A percentile compares a stretch with the other conserved stretches of the same genome.
phyloP scores from a whole-genome alignment of 2,888 invertebrate species.

The Lycia hirtaria region DNA sequence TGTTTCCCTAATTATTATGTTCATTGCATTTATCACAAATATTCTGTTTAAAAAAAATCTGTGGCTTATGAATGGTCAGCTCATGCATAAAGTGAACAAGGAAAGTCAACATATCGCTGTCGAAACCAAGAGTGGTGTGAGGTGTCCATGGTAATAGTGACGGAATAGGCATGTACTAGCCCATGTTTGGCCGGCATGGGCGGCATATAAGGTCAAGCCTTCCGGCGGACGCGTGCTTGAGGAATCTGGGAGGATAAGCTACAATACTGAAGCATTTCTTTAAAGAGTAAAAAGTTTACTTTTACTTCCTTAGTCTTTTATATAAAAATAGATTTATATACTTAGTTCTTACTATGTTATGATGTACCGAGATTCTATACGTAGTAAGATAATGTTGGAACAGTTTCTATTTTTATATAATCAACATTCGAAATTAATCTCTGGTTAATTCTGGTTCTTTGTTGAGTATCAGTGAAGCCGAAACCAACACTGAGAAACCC shows the following conservation, averaged over 20 bases:
- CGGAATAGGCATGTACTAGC: conserved; percentile 25
- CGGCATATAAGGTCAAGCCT: conserved; percentile 36
- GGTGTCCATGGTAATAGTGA: conserved; percentile 35
- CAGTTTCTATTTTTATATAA: too few relatives aligned
- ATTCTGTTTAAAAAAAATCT: too few relatives aligned
- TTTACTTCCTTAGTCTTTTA: background rate
- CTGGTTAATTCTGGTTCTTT: too few relatives aligned
- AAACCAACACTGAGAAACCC: too few relatives aligned
- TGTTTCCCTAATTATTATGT: too few relatives aligned
- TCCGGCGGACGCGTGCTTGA: conserved; percentile 40
- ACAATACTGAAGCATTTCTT: conserved; percentile 27
- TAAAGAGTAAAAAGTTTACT: conserved; percentile 1
- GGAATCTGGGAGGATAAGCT: conserved; percentile 25
- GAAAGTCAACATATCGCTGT: conserved; percentile 33
- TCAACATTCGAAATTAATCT: too few relatives aligned
- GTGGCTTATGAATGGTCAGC: background rate
- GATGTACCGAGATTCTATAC: too few relatives aligned
- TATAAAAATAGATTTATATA: background rate
- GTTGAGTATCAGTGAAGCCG: too few relatives aligned
- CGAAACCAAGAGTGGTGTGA: conserved; percentile 40
- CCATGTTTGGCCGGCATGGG: conserved; percentile 37
- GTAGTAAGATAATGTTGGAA: background rate
- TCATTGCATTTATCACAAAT: too few relatives aligned
- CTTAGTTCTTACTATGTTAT: too few relatives aligned
- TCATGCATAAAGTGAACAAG: conserved; percentile 8